phyloP scores from a whole-genome alignment of 2,113 vertebrate genomes.

The Psammodynastes pulverulentus region DNA sequence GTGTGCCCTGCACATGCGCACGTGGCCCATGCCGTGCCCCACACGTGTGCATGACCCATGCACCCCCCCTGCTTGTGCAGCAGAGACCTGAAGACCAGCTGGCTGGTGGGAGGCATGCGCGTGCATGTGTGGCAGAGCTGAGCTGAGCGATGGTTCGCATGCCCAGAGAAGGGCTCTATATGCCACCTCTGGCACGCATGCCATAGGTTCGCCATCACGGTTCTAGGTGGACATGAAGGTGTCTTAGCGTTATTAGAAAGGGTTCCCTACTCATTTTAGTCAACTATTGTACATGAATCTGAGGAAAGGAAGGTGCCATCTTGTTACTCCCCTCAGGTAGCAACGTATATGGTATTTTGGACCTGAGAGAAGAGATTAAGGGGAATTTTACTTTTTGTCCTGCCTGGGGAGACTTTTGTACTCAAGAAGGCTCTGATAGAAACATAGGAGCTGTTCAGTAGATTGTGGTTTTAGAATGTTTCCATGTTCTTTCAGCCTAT shows the following conservation, averaged over 20 bases:
- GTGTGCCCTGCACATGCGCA: no score
- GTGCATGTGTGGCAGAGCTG: no score
- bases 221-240: neutral
- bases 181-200: no score
- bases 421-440: neutral
- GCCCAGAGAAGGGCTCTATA: no score
- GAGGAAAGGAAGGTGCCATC: neutral
- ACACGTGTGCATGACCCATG: no score
- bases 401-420: neutral
- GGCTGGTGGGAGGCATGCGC: no score
- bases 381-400: neutral
- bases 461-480: neutral
- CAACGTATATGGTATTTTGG: neutral
- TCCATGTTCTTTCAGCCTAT: neutral
- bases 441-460: neutral
- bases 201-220: no score
- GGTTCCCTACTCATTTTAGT: neutral
- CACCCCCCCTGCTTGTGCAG: no score
- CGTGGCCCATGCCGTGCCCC: no score
- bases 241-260: neutral
- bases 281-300: neutral
- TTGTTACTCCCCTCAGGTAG: neutral
- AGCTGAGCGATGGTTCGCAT: no score
- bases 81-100: no score
- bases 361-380: no score